Evolutionary conservation across 2,797 vertebrate species (phyloP), one percentile per base, ranked within the genome.

Genomic region (Clarias pachynema): DNA sequence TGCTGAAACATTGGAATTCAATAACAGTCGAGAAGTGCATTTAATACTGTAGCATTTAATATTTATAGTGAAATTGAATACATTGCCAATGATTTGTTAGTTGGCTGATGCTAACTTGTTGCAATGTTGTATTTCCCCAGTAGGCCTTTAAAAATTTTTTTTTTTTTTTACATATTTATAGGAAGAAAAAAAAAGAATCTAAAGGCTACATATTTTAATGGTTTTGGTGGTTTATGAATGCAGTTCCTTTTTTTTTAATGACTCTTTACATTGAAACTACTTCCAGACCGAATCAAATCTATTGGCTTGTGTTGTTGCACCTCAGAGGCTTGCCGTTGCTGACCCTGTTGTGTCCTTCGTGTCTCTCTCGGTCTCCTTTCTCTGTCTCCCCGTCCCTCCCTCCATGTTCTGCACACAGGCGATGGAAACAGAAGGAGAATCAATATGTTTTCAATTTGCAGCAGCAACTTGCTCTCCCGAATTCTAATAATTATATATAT

Each of bases 361-460:
- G 34, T 78, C 69, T 84, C 34, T 66, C 34, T 85, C 78, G 77
- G 12, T 56, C 79, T 53, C 57, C 81, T 49, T 72, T 18, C 59
- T 70, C 75, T 20, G 16, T 83, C 74, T 75, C 73, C 74, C 85
- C 26, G 53, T 88, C 56, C 57, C 78, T 89, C 85, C 84, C 81
- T 89, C 66, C 87, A 82, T 80, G 79, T 80, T 80, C 78, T 83
- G 83, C 86, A 84, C 86, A 83, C 83, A 86, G 85, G 69, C 89
- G 59, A 83, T 87, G 87, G 84, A 83, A 88, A 87, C 82, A 86
- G 86, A 85, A 85, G 83, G 85, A 88, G 89, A 91, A 92, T 92
- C 91, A 87, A 92, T 92, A 91, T 90, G 91, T 91, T 92, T 91
- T 92, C 88, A 91, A 91, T 92, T 91, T 92, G 91, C 92, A 91